Evolutionary conservation across 2,888 invertebrate species (phyloP), one percentile per base, ranked within the genome.

Genomic region (Phalera bucephala): DNA sequence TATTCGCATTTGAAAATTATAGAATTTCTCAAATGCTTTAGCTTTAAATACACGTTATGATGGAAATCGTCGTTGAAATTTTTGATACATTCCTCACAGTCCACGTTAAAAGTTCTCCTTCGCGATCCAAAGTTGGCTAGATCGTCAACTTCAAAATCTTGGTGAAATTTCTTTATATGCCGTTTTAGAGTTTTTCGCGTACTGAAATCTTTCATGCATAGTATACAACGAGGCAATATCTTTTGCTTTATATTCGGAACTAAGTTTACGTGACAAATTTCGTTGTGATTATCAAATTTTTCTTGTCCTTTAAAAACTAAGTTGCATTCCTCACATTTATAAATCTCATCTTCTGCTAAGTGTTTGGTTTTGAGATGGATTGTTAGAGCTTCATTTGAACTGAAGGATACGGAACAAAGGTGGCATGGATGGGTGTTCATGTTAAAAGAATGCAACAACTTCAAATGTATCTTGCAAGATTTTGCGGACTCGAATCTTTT

Each of bases 201-300:
- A 30, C 86, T 84, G n/a, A 87, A 87, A 28, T 86, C 80, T 40
- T 86, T 87, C 36, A 70, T 72, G 13, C 86, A 87, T 0, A 86
- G 55, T 2, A 84, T 69, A 23, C 86, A 87, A 2, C 76, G 50
- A 0, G 86, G 86, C 1, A 74, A 15, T 0, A 55, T 27, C 26
- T 80, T 81, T 17, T 71, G 67, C 12, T 63, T 71, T 0, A 62
- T 31, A 2, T 43, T 56, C 2, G 52, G 45, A 0, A 65, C 41
- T 3, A 67, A 21, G 31, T 54, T 71, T 0, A 66, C 67, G 31
- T 79, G 79, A 2, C 59, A 61, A 0, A 44, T 6, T 0, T 68
- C 71, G 8, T 75, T 81, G 31, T 86, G 86, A 0, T 64, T 59
- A 0, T 81, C 82, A 20, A 82, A 86, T 6, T 69, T 76, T 3